Evolutionary conservation across 2,797 vertebrate genomes (phyloP), one percentile per base, ranked within the genome.

Genomic region (Cyprinodon diabolis): DNA sequence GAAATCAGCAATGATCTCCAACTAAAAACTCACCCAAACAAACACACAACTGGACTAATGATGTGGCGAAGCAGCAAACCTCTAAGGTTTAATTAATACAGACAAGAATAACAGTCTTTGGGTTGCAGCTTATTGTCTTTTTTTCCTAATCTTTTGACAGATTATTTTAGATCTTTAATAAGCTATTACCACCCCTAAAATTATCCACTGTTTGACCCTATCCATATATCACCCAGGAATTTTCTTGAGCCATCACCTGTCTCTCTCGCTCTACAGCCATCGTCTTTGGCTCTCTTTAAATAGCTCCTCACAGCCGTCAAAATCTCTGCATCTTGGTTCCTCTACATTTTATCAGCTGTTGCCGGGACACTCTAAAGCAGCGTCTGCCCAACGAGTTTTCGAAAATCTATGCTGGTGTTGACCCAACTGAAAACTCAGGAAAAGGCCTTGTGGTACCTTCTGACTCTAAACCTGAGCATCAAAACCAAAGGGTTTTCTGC

Each of bases 181-280:
- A 30, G 80, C 51, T 85, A 86, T 82, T 70, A 71, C 78, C 71
- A 65, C 17, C 77, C 82, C 90, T 90, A 94, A 90, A 94, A 91
- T 94, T 89, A 87, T 87, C 91, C 92, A 69, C 77, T 84, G 77
- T 84, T 83, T 86, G 84, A 74, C 77, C 87, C 84, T 74, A 52
- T 87, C 91, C 90, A 90, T 91, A 92, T 94, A 92, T 94, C 84
- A 93, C 88, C 91, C 88, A 91, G 89, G 91, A 91, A 91, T 91
- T 84, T 91, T 92, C 91, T 92, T 93, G 88, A 90, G 88, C 92
- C 90, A 80, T 95, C 93, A 95, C 93, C 93, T 94, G 94, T 93
- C 92, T 89, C 87, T 85, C 91, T 91, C 91, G 86, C 86, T 93
- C 90, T 86, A 78, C 85, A 86, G 88, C 84, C 90, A 88, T 92